Percentiles rank a stretch among this genome's conserved stretches.
phyloP scores from a whole-genome alignment of 2,797 vertebrate genomes.

The Helicolenus hilgendorfi region DNA sequence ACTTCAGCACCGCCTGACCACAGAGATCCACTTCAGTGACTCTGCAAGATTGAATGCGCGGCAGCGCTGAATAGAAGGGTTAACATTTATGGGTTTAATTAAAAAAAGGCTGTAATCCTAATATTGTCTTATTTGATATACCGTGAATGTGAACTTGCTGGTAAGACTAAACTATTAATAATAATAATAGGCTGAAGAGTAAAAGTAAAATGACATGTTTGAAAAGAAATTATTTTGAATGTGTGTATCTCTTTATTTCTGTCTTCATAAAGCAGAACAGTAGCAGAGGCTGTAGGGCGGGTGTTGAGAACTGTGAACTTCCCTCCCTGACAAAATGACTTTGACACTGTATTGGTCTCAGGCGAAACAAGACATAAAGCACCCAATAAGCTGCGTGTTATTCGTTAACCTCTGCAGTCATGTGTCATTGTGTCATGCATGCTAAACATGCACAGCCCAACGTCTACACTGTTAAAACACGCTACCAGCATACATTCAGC shows the following conservation, averaged over 20 bases:
- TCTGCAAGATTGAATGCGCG: conserved; percentile 25
- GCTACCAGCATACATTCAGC: conserved; percentile 52
- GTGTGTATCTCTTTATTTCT: conserved; percentile 11
- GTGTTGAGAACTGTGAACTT: conserved; percentile 56
- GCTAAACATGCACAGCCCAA: conserved; percentile 52
- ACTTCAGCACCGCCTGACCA: conserved; percentile 38
- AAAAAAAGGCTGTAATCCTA: background rate
- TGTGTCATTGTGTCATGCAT: conserved; percentile 70
- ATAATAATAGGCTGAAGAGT: background rate
- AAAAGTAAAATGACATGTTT: background rate
- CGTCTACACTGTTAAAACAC: conserved; percentile 56
- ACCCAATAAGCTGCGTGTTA: conserved; percentile 58
- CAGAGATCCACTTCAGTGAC: conserved; percentile 54
- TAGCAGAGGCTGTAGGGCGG: conserved; percentile 33
- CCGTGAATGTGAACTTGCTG: background rate
- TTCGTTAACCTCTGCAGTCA: conserved; percentile 70
- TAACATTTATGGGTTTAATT: conserved; percentile 31
- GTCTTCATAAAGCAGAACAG: conserved; percentile 8
- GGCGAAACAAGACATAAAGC: conserved; percentile 75
- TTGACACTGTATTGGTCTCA: conserved; percentile 73
- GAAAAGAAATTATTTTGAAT: conserved; percentile 2
- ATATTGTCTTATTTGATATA: conserved; percentile 1
- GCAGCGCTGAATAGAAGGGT: background rate
- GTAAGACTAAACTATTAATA: background rate
- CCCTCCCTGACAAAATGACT: conserved; percentile 65